Evolutionary conservation across 2,113 vertebrate genomes (phyloP).

Genomic region (Rhinogobius similis): DNA sequence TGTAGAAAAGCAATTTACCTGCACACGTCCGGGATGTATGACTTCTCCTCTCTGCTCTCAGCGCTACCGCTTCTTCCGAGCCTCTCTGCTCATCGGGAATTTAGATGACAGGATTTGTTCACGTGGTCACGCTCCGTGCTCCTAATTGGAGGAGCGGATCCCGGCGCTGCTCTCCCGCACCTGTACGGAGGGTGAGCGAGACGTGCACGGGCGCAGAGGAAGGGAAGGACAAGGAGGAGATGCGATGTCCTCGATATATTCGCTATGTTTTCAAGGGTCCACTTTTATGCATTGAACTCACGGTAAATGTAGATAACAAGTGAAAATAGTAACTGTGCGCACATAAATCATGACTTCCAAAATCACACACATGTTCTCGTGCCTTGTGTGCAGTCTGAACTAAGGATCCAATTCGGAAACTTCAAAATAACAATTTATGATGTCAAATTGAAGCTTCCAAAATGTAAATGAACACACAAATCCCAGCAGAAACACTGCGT

Average conservation of each 20-base stretch:
- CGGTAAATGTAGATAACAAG: too few relatives aligned
- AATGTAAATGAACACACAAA: not conserved
- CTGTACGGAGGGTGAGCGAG: constrained; percentile 48
- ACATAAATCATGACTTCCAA: not conserved
- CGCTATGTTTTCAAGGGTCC: not conserved
- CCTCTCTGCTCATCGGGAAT: constrained; percentile 60
- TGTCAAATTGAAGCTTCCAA: not conserved
- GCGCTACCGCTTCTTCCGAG: constrained; percentile 52
- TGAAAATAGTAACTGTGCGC: too few relatives aligned
- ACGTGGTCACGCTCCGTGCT: constrained; percentile 68
- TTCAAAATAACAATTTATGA: not conserved
- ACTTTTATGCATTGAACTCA: not conserved
- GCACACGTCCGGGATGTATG: constrained; percentile 43
- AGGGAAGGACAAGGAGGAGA: not conserved
- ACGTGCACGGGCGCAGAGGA: not conserved
- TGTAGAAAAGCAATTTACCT: constrained; percentile 59
- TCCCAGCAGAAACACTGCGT: not conserved
- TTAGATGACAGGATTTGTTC: constrained; percentile 71
- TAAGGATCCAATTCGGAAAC: not conserved
- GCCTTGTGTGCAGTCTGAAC: too few relatives aligned
- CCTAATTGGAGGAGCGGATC: constrained; percentile 71
- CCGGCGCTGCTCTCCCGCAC: constrained; percentile 50
- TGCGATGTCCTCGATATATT: not conserved
- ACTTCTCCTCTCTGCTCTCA: constrained; percentile 53
- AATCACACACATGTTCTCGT: not conserved